Conservation (phyloP, 2,888 invertebrate species). For the Callosobruchus maculatus region DNA sequence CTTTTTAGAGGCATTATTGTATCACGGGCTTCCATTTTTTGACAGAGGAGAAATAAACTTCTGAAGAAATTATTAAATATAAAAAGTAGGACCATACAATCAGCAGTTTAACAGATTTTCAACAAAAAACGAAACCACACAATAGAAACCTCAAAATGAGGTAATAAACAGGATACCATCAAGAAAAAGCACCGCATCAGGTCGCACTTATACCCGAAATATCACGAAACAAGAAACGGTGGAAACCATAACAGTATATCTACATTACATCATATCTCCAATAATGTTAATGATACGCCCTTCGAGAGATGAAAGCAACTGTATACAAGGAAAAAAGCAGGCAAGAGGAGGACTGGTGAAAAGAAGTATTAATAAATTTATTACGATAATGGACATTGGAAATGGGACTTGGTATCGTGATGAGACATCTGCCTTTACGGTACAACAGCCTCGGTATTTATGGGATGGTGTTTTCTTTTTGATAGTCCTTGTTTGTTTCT, state of each 20-base stretch:
- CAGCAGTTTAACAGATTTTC: background rate
- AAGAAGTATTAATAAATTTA: conserved; percentile 40
- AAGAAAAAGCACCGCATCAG: background rate
- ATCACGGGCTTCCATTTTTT: no score
- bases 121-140: background rate
- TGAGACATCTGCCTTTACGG: conserved; percentile 16
- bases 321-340: conserved; percentile 3
- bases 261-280: conserved; percentile 38
- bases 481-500: background rate
- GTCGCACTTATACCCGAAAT: background rate
- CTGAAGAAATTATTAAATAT: no score
- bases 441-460: background rate
- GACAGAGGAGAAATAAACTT: no score
- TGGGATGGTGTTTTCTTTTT: background rate
- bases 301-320: conserved; percentile 22
- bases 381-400: conserved; percentile 33
- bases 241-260: conserved; percentile 33
- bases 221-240: background rate
- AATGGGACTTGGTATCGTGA: conserved; percentile 17
- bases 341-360: conserved; percentile 16
- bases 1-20: no score
- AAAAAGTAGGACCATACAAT: no score
- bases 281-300: conserved; percentile 37
- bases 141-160: background rate
- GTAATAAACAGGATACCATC: background rate